Conservation (phyloP, 2,113 vertebrate genomes). For the Anguilla japonica region DNA sequence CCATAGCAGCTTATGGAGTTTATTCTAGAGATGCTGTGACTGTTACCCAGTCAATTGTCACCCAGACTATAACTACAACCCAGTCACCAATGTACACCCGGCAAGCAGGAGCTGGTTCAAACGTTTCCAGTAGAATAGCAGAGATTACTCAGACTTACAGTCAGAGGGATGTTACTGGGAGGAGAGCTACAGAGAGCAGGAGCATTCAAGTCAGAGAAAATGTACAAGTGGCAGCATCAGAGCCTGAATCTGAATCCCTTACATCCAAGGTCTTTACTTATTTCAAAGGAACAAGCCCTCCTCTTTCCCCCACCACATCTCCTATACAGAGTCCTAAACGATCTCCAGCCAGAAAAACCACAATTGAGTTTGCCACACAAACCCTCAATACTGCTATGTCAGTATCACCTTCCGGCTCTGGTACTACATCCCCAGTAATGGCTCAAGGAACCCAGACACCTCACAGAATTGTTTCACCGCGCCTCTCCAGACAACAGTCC, state of each 20-base stretch:
- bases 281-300: constrained; percentile 83
- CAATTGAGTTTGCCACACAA: constrained; percentile 75
- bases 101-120: constrained; percentile 65
- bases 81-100: constrained; percentile 61
- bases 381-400: constrained; percentile 63
- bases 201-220: constrained; percentile 68
- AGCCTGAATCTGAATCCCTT: constrained; percentile 56
- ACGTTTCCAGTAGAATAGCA: constrained; percentile 73
- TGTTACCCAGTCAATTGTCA: constrained; percentile 68
- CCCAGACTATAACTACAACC: constrained; percentile 63
- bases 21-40: constrained; percentile 31
- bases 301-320: constrained; percentile 79
- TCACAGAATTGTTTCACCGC: constrained; percentile 74
- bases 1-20: constrained; percentile 55
- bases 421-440: constrained; percentile 67
- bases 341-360: constrained; percentile 61
- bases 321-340: constrained; percentile 84
- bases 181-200: constrained; percentile 64
- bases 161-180: constrained; percentile 69
- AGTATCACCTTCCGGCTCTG: constrained; percentile 35
- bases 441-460: constrained; percentile 81
- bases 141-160: constrained; percentile 75
- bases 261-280: constrained; percentile 79
- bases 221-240: constrained; percentile 57
- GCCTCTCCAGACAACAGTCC: constrained; percentile 82